phyloP scores from a whole-genome alignment of 64 coral and sea anemone genomes.

The Catalaphyllia jardinei region DNA sequence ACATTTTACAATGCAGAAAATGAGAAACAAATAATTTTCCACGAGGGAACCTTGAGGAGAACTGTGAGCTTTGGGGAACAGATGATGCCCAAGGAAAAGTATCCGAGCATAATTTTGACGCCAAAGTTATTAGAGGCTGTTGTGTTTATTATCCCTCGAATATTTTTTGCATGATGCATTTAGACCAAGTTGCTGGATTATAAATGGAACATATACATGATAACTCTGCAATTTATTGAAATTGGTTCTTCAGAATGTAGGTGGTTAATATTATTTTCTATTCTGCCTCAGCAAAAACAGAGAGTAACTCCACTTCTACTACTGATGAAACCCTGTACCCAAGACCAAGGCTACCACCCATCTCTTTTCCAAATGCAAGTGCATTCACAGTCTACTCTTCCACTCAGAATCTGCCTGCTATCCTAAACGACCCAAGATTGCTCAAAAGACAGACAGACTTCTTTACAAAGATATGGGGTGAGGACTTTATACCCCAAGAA shows the following conservation, averaged over 20 bases:
- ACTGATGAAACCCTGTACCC: slow-evolving; percentile 71
- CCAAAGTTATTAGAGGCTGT: too few species aligned
- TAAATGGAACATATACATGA: too few species aligned
- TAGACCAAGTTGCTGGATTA: too few species aligned
- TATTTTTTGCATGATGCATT: too few species aligned
- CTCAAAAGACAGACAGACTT: slow-evolving; percentile 81
- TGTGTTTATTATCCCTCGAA: too few species aligned
- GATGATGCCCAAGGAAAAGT: too few species aligned
- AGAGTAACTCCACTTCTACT: slow-evolving; percentile 27
- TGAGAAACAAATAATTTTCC: too few species aligned
- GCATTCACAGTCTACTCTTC: slow-evolving; percentile 94
- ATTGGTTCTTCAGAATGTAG: neutral
- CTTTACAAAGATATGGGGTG: slow-evolving; percentile 95
- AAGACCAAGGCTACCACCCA: slow-evolving; percentile 82
- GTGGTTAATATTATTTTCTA: neutral
- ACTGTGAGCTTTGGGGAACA: too few species aligned
- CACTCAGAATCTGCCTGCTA: slow-evolving; percentile 91
- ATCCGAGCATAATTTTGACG: too few species aligned
- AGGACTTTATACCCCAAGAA: slow-evolving; percentile 76
- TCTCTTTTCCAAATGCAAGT: slow-evolving; percentile 69
- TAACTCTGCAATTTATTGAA: too few species aligned
- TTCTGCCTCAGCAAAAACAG: slow-evolving; percentile 34
- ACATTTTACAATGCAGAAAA: too few species aligned
- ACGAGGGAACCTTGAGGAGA: too few species aligned
- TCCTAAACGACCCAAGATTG: slow-evolving; percentile 88